Conservation (phyloP, 2,888 invertebrate genomes). For the Hoplodrina ambigua region DNA sequence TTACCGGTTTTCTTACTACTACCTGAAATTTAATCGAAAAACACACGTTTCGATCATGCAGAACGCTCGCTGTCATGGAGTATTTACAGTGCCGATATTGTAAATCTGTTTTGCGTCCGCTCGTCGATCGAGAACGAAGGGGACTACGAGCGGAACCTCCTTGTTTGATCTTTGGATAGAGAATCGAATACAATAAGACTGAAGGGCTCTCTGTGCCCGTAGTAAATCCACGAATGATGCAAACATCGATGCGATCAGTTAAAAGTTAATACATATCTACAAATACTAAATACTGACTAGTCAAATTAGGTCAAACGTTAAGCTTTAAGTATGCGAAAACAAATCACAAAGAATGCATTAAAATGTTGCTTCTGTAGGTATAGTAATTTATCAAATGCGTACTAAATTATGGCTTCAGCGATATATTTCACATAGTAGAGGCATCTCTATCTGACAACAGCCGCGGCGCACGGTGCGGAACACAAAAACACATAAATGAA, state of each 20-base stretch:
- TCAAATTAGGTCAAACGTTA: constrained; percentile 82
- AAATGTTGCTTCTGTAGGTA: constrained; percentile 87
- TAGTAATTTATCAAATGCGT: constrained; percentile 81
- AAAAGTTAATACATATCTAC: constrained; percentile 83
- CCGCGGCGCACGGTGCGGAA: constrained; percentile 88
- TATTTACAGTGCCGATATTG: constrained; percentile 83
- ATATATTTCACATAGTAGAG: constrained; percentile 80
- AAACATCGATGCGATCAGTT: constrained; percentile 80
- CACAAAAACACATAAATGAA: constrained; percentile 89
- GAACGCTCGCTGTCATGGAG: constrained; percentile 86
- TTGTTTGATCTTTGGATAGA: constrained; percentile 35
- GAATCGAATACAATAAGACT: constrained; percentile 34
- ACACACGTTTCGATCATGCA: constrained; percentile 91
- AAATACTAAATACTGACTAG: constrained; percentile 75
- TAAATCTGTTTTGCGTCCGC: constrained; percentile 51
- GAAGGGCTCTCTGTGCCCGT: constrained; percentile 28
- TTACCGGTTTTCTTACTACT: constrained; percentile 85
- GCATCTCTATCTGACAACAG: constrained; percentile 85
- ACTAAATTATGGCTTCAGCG: constrained; percentile 83
- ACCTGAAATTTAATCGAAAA: constrained; percentile 89
- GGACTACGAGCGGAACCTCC: constrained; percentile 51
- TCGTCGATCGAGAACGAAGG: constrained; percentile 47
- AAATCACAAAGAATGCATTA: constrained; percentile 87
- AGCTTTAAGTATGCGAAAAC: constrained; percentile 85
- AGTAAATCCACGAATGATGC: constrained; percentile 61